Evolutionary conservation across 2,797 vertebrate species (phyloP).

Genomic region (Mycteria americana): DNA sequence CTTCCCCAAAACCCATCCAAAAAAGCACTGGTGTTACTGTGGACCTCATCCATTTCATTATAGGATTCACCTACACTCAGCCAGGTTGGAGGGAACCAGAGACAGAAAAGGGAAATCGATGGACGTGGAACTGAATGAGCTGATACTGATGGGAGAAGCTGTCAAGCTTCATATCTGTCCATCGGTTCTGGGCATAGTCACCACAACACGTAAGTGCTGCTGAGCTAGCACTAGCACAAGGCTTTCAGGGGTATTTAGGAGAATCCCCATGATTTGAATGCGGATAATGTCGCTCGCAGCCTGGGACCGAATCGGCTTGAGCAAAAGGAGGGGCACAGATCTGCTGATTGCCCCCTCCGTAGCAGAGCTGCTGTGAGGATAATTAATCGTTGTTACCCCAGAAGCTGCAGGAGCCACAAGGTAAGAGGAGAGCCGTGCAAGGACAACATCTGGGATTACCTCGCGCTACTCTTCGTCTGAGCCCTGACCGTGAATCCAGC

Average conservation of each 20-base stretch:
- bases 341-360: neutral
- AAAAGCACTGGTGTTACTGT: neutral
- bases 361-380: neutral
- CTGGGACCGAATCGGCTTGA: neutral
- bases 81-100: neutral
- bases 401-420: neutral
- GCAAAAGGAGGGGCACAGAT: neutral
- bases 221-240: neutral
- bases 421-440: neutral
- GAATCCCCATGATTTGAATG: rapidly evolving
- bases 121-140: neutral
- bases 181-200: neutral
- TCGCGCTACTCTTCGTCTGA: neutral
- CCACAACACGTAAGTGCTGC: neutral
- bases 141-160: neutral
- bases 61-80: neutral
- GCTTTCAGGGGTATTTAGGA: neutral
- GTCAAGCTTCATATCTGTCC: neutral
- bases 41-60: neutral
- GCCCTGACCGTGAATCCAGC: neutral
- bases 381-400: neutral
- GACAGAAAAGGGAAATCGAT: neutral
- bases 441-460: neutral
- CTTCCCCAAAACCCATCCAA: neutral
- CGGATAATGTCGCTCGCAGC: neutral